Base-by-base conservation (phyloP, 2,113 vertebrate genomes). In the Hippocampus guttulatus region DNA sequence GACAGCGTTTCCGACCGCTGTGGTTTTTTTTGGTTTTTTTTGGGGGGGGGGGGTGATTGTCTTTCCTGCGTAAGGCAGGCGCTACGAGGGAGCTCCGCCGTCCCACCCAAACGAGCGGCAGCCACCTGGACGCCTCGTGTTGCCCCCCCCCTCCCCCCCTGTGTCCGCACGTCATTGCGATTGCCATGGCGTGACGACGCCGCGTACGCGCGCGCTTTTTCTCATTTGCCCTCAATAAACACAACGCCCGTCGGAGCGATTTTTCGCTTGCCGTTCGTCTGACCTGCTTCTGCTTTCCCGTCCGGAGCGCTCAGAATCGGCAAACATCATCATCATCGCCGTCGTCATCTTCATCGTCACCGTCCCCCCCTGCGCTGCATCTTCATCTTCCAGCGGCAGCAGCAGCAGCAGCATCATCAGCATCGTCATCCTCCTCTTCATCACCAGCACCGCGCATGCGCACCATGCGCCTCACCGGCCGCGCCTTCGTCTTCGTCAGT, bases 381-480 rank as follows among this genome's bases (percentile, higher is more conserved):
- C 64, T 77, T 71, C 51, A 54, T 45, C 49, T 33, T 54, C 18
- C 64, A 45, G 18, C 78, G 70, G 74, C 81, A 79, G 74, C 88
- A 84, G 75, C 85, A 80, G 79, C 83, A 72, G 18, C 78, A 68
- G 74, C 81, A 80, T 72, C 88, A 84, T 73, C 87, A 81, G 40
- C 86, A 84, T 71, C 85, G 76, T 41, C 83, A 72, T 1, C 80
- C 70, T 72, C 81, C 80, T 74, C 88, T 82, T 73, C 87, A 80
- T 43, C 58, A 61, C 5, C 15, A 30, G 58, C 58, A 61, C 1
- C 58, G 27, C 25, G 58, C 58, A 30, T 30, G 27, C 27, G 25
- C 58, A 4, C 27, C 58, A 33, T 15, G 78, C 60, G 18, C 21
- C 4, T 51, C 30, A 45, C 58, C 55, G 77, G n/a, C 51, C 1